Evolutionary conservation across 2,888 invertebrate genomes (phyloP), one percentile per base, ranked within the genome.

Genomic region (Drosophila diplacantha): DNA sequence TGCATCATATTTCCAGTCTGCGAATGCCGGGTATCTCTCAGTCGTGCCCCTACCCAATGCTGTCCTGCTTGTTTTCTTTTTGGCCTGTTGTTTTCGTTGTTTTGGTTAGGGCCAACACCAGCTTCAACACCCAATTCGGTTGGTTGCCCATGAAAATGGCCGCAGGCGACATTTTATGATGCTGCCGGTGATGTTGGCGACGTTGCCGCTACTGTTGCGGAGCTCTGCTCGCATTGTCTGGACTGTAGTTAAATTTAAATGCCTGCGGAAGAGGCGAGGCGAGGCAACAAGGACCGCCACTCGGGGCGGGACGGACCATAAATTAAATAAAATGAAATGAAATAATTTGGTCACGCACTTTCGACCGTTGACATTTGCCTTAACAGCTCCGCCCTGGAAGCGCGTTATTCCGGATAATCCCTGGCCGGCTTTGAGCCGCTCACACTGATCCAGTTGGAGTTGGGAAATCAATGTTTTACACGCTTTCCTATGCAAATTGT

Each of bases 321-420:
- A 68, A 81, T 72, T 76, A 59, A 75, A 74, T 75, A 56, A 75
- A 81, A 71, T 75, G 58, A 66, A 75, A 74, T 75, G 53, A 74
- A 81, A 72, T 75, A 59, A 66, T 77, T 61, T 71, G 60, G 59
- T 52, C 50, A 66, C 52, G 57, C 70, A 65, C 70, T 66, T 64
- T 68, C 29, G 39, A 72, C 66, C 65, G 77, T 63, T 63, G 59
- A 43, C 65, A 72, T 49, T 73, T 55, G 57, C 22, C 31, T 58
- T 32, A 46, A 59, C 58, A 58, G 58, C 59, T 32, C 72, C 26
- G 47, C 32, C 47, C 59, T 26, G 58, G 22, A 67, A 64, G 73
- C 64, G 59, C 53, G 55, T 65, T 50, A 47, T 50, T 46, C 7
- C 54, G 69, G 58, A 58, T 59, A 58, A 59, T 59, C 59, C 59